Base-by-base conservation (phyloP, 2,113 vertebrate species). In the Channa argus region DNA sequence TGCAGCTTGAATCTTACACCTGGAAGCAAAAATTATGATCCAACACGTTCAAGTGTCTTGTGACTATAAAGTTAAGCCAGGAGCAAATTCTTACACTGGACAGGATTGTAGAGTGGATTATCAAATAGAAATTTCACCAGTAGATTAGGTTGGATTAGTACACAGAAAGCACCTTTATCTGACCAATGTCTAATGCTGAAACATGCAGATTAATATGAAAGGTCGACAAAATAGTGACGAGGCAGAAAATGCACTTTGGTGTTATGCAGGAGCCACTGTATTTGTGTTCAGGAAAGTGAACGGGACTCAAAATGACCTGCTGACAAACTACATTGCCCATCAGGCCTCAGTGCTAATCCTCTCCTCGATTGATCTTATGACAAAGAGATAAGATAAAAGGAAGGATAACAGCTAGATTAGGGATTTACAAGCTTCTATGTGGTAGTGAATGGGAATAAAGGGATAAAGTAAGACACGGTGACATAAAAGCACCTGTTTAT, bases 131-230 rank as follows among this genome's bases (percentile, higher is more conserved):
- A 65, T 39, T 15, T 41, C 24, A 24, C 24, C 36, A 72, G 12
- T 4, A 66, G 77, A 87, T 87, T 78, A 84, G 38, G 44, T 43
- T 59, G 60, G 69, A 63, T 87, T 86, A 68, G n/a, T 68, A 5
- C 15, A 8, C 33, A 70, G 2, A 74, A 54, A 50, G 41, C 11
- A 39, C 34, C 5, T n/a, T 24, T 33, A 49, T 74, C 3, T 63
- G 14, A 7, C 2, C 6, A 34, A 46, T 24, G 41, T 14, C 50
- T 55, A 15, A 59, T 41, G 24, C 53, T 50, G 61, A 71, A n/a
- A 53, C 51, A n/a, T 38, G 13, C 11, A 59, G 52, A 63, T 67
- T 75, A 33, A 46, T 60, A 34, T 2, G 3, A 52, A 33, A 7
- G 8, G 5, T 60, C 41, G 52, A 14, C 34, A 10, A 41, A 7